Evolutionary conservation across 2,888 invertebrate species (phyloP), one percentile per base, ranked within the genome.

Genomic region (Drepana falcataria): DNA sequence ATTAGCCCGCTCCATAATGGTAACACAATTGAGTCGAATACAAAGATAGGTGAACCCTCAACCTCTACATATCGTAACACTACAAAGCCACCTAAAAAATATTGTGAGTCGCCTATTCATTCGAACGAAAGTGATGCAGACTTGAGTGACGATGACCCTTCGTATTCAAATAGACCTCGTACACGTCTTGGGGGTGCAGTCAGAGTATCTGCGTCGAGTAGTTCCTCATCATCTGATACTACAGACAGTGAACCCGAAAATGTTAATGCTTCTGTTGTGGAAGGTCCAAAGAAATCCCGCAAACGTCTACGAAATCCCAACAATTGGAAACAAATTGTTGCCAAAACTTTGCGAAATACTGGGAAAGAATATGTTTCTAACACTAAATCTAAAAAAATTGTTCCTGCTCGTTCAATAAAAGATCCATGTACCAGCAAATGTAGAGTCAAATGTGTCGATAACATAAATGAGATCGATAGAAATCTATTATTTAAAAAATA

Each of bases 91-190:
- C n/a, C n/a, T n/a, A 37, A 37, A 4, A 37, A 37, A 3, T 37
- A 37, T 4, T 4, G 4, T 37, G 3, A 37, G 37, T 37, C 37
- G 4, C 37, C 37, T 4, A 37, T 37, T 37, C 37, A 37, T 37
- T 53, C 7, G 53, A 47, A 48, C 53, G 56, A 59, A 62, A 56
- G 57, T 59, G 60, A 62, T 55, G 59, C 56, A 47, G 57, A 60
- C 52, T 48, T 60, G 4, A 60, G 57, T 55, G 57, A 60, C 55
- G 47, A 55, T 48, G 57, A 60, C 51, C 60, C 60, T 53, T 56
- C 60, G 51, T 56, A 60, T 48, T 49, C 47, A 35, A 47, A 37
- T 37, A 49, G 7, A 48, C 44, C 48, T 35, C 49, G 41, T n/a
- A n/a, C n/a, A n/a, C n/a, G 47, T 52, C 44, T 37, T 3, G 47